These are phyloP conservation scores for Lepus europaeus DNA, from an alignment of 2,113 vertebrate genomes.

Conservation along the genomic window DNA sequence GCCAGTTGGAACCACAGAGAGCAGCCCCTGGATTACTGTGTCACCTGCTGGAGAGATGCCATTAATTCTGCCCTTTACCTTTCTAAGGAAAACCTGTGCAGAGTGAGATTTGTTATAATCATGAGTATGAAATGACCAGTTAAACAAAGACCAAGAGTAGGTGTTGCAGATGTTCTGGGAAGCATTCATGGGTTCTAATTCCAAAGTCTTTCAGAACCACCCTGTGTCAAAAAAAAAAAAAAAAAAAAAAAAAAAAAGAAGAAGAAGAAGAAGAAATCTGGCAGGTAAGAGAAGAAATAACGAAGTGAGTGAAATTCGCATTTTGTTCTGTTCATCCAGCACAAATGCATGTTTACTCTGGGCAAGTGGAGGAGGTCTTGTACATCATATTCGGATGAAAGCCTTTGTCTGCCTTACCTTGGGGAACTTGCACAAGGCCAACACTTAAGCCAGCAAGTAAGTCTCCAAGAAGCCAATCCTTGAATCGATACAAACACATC, in stretches of 20 bases:
- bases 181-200: background rate
- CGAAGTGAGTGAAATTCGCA: background rate
- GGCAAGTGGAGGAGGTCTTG: background rate
- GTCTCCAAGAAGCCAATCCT: constrained; percentile 85
- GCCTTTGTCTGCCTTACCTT: constrained; percentile 78
- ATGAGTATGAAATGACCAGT: background rate
- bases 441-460: constrained; percentile 83
- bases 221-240: no score
- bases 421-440: constrained; percentile 84
- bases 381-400: background rate
- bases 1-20: background rate
- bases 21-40: background rate
- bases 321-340: background rate
- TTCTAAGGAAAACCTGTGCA: background rate
- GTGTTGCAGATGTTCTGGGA: background rate
- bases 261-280: background rate
- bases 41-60: background rate
- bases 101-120: background rate
- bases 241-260: no score
- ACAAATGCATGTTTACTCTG: background rate
- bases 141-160: background rate
- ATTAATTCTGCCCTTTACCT: background rate
- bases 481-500: constrained; percentile 79
- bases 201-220: background rate
- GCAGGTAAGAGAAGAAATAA: background rate